Base-by-base conservation (phyloP, 2,113 vertebrate genomes). In the Zosterops japonicus region DNA sequence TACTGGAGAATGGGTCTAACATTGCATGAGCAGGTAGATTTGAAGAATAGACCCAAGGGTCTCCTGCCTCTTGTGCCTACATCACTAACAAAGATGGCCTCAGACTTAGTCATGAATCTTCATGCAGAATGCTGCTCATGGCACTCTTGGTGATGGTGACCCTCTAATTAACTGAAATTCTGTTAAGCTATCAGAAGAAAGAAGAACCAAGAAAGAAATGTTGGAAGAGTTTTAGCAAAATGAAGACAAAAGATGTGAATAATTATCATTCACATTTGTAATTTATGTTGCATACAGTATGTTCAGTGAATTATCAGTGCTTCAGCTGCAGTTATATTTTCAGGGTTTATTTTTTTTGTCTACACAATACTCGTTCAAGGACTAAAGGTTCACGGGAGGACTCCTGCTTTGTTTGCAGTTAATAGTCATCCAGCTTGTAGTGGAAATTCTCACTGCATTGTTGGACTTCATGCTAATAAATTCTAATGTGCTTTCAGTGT, bases 341-440 rank as follows among this genome's bases (percentile, higher is more conserved):
- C 68, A 1, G 53, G 15, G 17, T 44, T 63, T 18, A 22, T 11
- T 28, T 28, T 50, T 71, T 65, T 31, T 41, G 17, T 79, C 78
- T 82, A 3, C 50, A 33, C 52, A 84, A 59, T 8, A 17, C 24
- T 81, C 1, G 4, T 55, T 94, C 74, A 93, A 81, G 76, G 89
- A 74, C 83, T 94, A 74, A 75, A 86, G 56, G 68, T 87, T 87
- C 10, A 9, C 3, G 0, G 39, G 74, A 96, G 47, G 47, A 59
- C 71, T 96, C 55, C 13, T 86, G 59, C 79, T 90, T 92, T 95
- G 67, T 88, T 93, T 88, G 42, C 88, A 77, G 36, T 74, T 91
- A 91, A 69, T 83, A 88, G 59, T 61, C 71, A 39, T 65, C 20
- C 55, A 74, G 31, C 16, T 93, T 88, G 29, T 36, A 90, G 76